Base-by-base conservation (phyloP, 2,113 vertebrate genomes). In the Oryzias curvinotus region DNA sequence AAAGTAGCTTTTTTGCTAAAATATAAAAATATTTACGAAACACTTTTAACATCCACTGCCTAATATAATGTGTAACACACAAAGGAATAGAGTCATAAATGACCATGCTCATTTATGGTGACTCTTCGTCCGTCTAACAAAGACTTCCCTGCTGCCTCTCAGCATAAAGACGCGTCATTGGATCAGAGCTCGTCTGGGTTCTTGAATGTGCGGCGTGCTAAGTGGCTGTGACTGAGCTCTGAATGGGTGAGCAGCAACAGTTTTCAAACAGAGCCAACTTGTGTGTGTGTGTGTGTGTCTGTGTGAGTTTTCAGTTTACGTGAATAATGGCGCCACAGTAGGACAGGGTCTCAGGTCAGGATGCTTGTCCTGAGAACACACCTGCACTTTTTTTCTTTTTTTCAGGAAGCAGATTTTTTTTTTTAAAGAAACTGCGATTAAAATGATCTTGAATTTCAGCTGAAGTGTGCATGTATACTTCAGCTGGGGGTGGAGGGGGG, bases 121-220 rank as follows among this genome's bases (percentile, higher is more conserved):
- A 90, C 78, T 88, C 86, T 90, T 85, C 89, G 74, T 86, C 78
- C 18, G 19, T 73, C 82, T 83, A 90, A 90, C 88, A 91, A 91
- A 91, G 87, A 89, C 87, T 81, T 91, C 74, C 82, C 80, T 47
- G 23, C 67, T 66, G 76, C 84, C 87, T 87, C 87, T 90, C 86
- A 90, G 90, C 88, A 91, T 87, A 89, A 91, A 90, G 88, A 87
- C 88, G 87, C 90, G 88, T 91, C 90, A 91, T 91, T 89, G 90
- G 90, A 91, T 91, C 90, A 90, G 87, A 86, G 85, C 86, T 88
- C 85, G 72, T 84, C 81, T 90, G 88, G 89, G 86, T 84, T 83
- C 85, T 76, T n/a, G 82, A 87, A 85, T 86, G 85, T 88, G 87
- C 87, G 88, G 83, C 81, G 87, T 86, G 90, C 81, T 90, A 91